Conservation (phyloP, 2,113 vertebrate genomes). For the Erythrocercus mccallii region DNA sequence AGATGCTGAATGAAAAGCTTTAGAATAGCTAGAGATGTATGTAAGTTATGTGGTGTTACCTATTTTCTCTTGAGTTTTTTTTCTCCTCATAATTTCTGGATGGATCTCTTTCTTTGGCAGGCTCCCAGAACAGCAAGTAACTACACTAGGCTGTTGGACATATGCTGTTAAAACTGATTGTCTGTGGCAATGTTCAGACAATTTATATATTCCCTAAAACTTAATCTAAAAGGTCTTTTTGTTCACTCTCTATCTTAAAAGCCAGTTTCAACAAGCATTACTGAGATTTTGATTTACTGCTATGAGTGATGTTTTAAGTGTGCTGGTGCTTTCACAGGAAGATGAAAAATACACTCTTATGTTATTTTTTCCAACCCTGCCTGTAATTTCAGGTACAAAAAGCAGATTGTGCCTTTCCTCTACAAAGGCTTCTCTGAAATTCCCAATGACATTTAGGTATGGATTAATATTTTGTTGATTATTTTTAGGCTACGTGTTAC, state of each 20-base stretch:
- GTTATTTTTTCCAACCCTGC: background rate
- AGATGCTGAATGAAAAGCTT: background rate
- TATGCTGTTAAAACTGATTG: conserved; percentile 16
- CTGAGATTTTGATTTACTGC: conserved; percentile 39
- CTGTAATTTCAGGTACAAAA: background rate
- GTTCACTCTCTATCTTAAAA: conserved; percentile 5
- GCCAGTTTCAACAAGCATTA: conserved; percentile 1
- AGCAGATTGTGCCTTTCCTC: background rate
- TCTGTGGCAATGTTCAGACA: background rate
- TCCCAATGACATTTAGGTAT: conserved; percentile 30
- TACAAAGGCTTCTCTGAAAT: conserved; percentile 18
- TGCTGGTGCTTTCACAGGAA: background rate
- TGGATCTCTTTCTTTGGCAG: background rate
- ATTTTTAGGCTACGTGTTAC: conserved; percentile 36
- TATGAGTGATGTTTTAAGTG: conserved; percentile 19
- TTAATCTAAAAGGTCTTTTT: conserved; percentile 32
- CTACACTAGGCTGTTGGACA: background rate
- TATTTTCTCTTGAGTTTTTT: background rate
- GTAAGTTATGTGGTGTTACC: background rate
- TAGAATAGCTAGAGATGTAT: background rate
- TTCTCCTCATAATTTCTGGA: background rate
- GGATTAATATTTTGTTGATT: conserved; percentile 42
- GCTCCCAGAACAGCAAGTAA: background rate
- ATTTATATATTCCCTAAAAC: conserved; percentile 19
- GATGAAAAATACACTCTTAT: conserved; percentile 9